Percentiles rank a stretch among this genome's conserved stretches.
Conservation (phyloP, 2,888 invertebrate genomes). For the Stenchaetothrips biformis region DNA sequence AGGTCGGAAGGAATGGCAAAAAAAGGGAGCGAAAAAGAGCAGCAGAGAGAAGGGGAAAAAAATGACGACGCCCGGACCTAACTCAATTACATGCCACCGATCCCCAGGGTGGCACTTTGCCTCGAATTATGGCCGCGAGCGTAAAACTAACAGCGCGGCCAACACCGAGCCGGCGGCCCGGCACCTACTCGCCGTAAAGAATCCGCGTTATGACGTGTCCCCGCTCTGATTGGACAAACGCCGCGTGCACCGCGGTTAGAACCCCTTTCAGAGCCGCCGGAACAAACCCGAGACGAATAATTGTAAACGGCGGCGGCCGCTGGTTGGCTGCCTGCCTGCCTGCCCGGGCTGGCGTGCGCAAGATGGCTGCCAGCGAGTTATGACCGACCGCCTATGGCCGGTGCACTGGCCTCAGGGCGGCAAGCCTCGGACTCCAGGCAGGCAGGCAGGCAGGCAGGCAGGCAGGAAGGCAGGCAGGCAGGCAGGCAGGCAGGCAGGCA, state of each 20-base stretch:
- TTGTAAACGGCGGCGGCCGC: background rate
- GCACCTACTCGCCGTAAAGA: too few species aligned
- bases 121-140: too few species aligned
- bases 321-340: background rate
- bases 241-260: background rate
- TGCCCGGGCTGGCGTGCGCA: background rate
- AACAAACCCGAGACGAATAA: background rate
- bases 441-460: background rate
- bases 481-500: background rate
- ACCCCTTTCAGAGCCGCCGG: background rate
- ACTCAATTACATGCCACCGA: too few species aligned
- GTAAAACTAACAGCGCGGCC: too few species aligned
- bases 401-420: background rate
- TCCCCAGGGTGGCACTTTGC: too few species aligned
- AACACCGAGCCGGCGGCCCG: too few species aligned
- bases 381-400: conserved; percentile 1
- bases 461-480: background rate
- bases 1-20: too few species aligned
- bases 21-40: too few species aligned
- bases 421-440: background rate
- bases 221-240: background rate
- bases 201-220: background rate
- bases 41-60: too few species aligned
- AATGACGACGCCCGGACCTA: too few species aligned
- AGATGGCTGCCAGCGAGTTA: conserved; percentile 16